A percentile compares a stretch with the other conserved stretches of the same genome.
Evolutionary conservation across 2,113 vertebrate species (phyloP).

Genomic region (Eurypyga helias): DNA sequence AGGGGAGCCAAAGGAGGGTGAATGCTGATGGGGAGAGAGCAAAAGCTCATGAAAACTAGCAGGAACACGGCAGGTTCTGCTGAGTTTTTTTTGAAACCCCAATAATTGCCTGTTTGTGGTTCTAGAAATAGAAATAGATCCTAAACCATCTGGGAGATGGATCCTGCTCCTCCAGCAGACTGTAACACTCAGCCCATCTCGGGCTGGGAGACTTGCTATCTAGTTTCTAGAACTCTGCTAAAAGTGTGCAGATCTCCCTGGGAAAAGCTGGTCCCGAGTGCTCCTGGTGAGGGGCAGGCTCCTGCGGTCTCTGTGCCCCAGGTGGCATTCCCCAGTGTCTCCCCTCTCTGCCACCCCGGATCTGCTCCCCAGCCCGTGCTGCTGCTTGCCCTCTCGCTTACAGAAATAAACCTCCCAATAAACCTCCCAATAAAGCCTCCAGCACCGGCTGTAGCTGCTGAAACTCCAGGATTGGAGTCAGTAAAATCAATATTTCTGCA

Average conservation of each 20-base stretch:
- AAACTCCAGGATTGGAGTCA: constrained; percentile 34
- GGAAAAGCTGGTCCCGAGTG: not conserved
- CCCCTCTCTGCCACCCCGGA: not conserved
- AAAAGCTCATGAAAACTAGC: not conserved
- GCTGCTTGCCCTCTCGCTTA: not conserved
- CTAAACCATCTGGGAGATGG: not conserved
- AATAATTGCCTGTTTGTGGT: not conserved
- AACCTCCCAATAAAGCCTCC: constrained; percentile 19
- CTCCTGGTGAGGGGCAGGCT: not conserved
- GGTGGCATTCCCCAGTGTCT: not conserved
- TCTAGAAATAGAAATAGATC: not conserved
- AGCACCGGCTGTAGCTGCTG: constrained; percentile 9
- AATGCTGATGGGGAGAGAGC: not conserved
- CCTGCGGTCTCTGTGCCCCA: rapidly evolving
- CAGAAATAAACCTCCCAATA: constrained; percentile 48
- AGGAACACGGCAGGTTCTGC: not conserved
- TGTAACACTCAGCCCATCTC: rapidly evolving
- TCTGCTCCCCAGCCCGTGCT: not conserved
- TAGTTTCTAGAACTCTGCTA: not conserved
- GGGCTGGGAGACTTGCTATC: not conserved
- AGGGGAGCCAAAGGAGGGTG: not conserved
- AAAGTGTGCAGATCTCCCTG: not conserved
- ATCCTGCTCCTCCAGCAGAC: not conserved
- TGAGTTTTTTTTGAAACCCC: not conserved
- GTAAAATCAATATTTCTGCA: constrained; percentile 59